phyloP scores from a whole-genome alignment of 2,113 vertebrate genomes.

The Clarias macrocephalus region DNA sequence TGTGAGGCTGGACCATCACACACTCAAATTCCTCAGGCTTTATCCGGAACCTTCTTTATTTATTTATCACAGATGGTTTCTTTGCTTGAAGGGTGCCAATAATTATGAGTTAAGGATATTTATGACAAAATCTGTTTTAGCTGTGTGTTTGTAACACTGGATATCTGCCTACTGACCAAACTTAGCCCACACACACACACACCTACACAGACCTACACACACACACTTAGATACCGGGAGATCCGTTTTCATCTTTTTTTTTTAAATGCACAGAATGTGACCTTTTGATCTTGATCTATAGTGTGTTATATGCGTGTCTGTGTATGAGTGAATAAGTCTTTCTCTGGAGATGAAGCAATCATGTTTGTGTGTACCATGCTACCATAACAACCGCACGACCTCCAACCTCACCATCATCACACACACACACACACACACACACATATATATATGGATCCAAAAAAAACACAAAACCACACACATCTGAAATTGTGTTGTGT shows the following conservation, averaged over 20 bases:
- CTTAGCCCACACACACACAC: not conserved
- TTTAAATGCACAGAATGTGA: not conserved
- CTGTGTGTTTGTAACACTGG: not conserved
- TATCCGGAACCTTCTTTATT: not conserved
- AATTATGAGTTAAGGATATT: not conserved
- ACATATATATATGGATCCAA: not conserved
- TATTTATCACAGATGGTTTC: not conserved
- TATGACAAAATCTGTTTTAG: not conserved
- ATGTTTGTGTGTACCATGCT: conserved; percentile 63
- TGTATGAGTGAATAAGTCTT: conserved; percentile 36
- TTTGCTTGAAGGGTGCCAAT: not conserved
- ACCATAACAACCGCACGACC: conserved; percentile 63
- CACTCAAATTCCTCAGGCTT: not conserved
- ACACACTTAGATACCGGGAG: not conserved
- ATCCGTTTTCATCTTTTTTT: not conserved
- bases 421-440: not conserved
- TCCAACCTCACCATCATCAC: conserved; percentile 52
- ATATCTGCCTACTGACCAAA: not conserved
- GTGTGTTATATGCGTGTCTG: conserved; percentile 19
- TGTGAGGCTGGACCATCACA: too few relatives aligned
- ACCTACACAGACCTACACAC: not conserved
- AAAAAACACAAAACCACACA: conserved; percentile 29
- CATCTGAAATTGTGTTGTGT: conserved; percentile 63
- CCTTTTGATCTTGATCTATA: not conserved
- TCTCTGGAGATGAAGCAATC: conserved; percentile 49